A percentile compares a stretch with the other conserved stretches of the same genome.
These are phyloP conservation scores for Bugulina stolonifera DNA, from an alignment of 2,888 invertebrate species.

Conservation along the genomic window DNA sequence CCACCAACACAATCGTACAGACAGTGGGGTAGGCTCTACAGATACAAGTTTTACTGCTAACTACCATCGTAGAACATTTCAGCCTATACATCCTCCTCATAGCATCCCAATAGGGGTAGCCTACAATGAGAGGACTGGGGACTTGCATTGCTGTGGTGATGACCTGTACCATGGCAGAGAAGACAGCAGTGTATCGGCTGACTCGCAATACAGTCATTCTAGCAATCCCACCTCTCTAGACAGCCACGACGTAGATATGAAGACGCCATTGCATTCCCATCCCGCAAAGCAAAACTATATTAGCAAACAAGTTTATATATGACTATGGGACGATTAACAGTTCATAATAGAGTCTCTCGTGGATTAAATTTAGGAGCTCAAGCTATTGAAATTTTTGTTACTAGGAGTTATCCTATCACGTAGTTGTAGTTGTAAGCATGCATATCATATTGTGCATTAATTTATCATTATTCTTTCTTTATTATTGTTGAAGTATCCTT, in stretches of 20 bases:
- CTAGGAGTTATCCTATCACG: too few relatives aligned
- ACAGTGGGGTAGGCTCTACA: constrained; percentile 6
- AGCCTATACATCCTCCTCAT: constrained; percentile 1
- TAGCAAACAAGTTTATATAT: constrained; percentile 26
- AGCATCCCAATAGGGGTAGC: constrained; percentile 18
- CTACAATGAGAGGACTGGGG: background rate
- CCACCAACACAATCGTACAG: constrained; percentile 4
- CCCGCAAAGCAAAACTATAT: background rate
- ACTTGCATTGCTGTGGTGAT: background rate
- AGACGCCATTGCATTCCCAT: background rate
- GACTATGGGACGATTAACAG: background rate
- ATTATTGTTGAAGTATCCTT: too few relatives aligned
- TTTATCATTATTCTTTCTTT: too few relatives aligned
- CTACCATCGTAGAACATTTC: constrained; percentile 21
- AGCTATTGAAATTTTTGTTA: background rate
- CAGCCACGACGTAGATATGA: constrained; percentile 8
- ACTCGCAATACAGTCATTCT: constrained; percentile 13
- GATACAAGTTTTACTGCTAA: constrained; percentile 16
- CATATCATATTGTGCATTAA: too few relatives aligned
- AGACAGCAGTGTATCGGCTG: background rate
- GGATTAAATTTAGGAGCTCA: background rate
- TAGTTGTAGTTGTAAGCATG: too few relatives aligned
- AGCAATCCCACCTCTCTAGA: constrained; percentile 3
- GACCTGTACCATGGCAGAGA: background rate
- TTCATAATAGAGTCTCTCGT: background rate